Evolutionary conservation across 2,113 vertebrate genomes (phyloP), one percentile per base, ranked within the genome.

Genomic region (Asarcornis scutulata): DNA sequence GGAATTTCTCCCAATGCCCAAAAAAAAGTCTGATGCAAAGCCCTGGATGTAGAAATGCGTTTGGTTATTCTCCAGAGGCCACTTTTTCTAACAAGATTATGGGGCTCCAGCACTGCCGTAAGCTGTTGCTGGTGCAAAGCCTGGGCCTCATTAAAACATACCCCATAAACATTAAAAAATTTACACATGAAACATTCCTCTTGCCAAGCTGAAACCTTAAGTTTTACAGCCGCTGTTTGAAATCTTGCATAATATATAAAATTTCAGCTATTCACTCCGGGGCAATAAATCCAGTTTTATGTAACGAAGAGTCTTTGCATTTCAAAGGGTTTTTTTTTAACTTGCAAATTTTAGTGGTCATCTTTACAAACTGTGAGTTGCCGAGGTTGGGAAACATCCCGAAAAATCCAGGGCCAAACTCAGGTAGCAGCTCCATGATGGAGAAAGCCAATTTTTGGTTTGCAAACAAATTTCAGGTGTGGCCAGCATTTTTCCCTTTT

Each of bases 211-310:
- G 97, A 97, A 97, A 97, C 97, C 95, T 90, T 96, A 96, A 91
- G 64, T 97, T 98, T 98, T 98, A 98, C 96, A 96, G 97, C 98
- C 38, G 68, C 95, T 40, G 96, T 97, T 97, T 96, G 97, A 98
- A 98, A 98, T 98, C 98, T 97, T 98, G 97, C 98, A 97, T 98
- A 97, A 98, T 97, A 98, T 98, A 98, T 98, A 98, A 98, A 98
- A 97, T 96, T 96, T 93, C 72, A 95, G 97, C 96, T 97, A 96
- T 97, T 96, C 97, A 95, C 98, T 77, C 56, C 89, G 94, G 97
- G 97, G 97, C 96, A 32, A 73, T 98, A 98, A 98, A 98, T 98
- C 93, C 60, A 18, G 92, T 97, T 98, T 97, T 97, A 98, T 98
- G 96, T 96, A 98, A 98, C 97, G 96, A 97, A 98, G 97, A 81